Base-by-base conservation (phyloP, 2,888 invertebrate species). In the Malachius bipustulatus region DNA sequence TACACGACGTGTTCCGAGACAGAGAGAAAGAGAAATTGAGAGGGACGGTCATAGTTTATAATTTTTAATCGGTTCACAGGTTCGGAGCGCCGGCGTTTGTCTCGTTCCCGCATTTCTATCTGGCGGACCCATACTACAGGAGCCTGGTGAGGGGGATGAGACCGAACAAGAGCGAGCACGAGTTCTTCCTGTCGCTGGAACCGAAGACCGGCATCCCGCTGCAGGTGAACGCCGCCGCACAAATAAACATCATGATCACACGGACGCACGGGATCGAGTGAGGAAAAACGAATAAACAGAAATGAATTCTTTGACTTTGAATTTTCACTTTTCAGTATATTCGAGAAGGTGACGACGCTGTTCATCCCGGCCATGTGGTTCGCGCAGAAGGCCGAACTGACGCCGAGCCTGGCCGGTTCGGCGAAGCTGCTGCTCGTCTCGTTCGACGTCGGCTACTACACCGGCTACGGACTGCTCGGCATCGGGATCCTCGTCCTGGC, bases 81-180 rank as follows among this genome's bases (percentile, higher is more conserved):
- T 77, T 67, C 59, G 80, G 79, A 33, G 83, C 88, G n/a, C 89
- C 90, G 1, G 82, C 80, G 9, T 82, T 79, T 59, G 71, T 85
- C 14, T 80, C 84, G 0, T 74, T 77, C 48, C 89, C 90, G 1
- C 88, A 90, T 58, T 88, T 88, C 63, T 75, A 79, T 46, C 57
- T 79, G 49, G 75, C 79, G 0, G 82, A 85, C 60, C 67, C 71
- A 0, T 64, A 64, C 42, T 87, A 84, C 50, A 52, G 65, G 6
- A 51, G 69, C 36, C 68, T 69, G 26, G 66, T 90, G 0, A 62
- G 63, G 0, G 88, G 88, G 0, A 58, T 89, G 52, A 52, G 65
- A 0, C 83, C 89, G 0, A 63, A 70, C 1, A 63, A 71, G 32
- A 64, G 69, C 1, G 58, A 67, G 38, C 80, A 87, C 60, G 70